Conservation (phyloP, 1,140 invertebrate genomes). For the Rhopalosiphum padi region DNA sequence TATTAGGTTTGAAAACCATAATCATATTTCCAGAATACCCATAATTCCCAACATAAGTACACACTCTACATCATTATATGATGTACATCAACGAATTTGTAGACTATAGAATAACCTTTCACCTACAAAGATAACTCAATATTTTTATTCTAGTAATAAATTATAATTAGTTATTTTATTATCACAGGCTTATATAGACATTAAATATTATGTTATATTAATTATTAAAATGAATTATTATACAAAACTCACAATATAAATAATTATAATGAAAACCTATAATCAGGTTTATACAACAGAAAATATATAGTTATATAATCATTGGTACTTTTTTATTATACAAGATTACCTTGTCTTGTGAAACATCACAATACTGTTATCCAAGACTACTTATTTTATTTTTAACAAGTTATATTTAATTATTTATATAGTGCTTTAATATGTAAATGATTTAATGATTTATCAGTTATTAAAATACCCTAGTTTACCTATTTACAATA, state of each 20-base stretch:
- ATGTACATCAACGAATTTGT: not conserved
- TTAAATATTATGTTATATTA: conserved; percentile 30
- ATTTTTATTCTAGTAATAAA: not conserved
- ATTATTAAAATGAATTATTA: not conserved
- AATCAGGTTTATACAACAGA: not conserved
- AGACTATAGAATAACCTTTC: not conserved
- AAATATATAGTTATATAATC: not conserved
- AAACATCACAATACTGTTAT: no score
- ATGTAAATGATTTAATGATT: not conserved
- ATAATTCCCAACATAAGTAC: not conserved
- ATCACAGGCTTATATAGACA: conserved; percentile 39
- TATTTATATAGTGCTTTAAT: no score
- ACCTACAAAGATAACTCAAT: conserved; percentile 19
- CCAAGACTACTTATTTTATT: no score
- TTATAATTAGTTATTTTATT: conserved; percentile 40
- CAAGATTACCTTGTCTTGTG: no score
- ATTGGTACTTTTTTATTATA: no score
- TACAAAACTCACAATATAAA: not conserved
- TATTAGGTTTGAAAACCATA: not conserved
- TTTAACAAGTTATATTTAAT: no score
- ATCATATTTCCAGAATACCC: not conserved
- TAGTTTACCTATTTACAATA: conserved; percentile 47
- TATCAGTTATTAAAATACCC: conserved; percentile 21
- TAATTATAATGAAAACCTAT: not conserved
- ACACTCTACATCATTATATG: not conserved